These are phyloP conservation scores for Valencia hispanica DNA, from an alignment of 2,797 vertebrate genomes.

Conservation along the genomic window DNA sequence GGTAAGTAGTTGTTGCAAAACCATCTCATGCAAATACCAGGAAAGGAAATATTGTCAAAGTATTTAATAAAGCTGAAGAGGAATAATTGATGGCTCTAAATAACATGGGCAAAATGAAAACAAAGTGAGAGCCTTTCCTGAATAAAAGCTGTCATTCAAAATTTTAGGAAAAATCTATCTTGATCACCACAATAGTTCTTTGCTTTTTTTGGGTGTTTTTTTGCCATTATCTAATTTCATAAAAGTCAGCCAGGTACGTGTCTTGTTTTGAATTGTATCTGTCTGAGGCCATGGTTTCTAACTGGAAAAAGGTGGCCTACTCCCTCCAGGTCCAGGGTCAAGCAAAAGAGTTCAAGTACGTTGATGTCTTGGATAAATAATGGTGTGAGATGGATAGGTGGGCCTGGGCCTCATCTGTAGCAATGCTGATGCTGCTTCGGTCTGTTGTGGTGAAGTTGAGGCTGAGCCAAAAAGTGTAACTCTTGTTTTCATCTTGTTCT, in stretches of 20 bases:
- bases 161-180: not conserved
- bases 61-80: not conserved
- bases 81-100: not conserved
- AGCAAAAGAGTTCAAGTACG: not conserved
- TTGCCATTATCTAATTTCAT: not conserved
- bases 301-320: not conserved
- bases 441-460: not conserved
- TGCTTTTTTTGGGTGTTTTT: not conserved
- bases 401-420: not conserved
- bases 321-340: not conserved
- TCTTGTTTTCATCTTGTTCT: not conserved
- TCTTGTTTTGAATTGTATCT: no score
- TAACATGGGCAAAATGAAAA: not conserved
- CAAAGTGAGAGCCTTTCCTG: not conserved
- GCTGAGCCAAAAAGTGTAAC: not conserved
- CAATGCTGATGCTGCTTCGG: no score
- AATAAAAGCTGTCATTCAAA: not conserved
- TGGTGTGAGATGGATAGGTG: not conserved
- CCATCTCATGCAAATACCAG: constrained; percentile 2
- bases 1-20: not conserved
- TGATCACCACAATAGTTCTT: not conserved
- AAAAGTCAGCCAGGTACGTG: not conserved
- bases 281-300: not conserved
- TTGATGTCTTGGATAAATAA: not conserved
- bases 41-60: not conserved